A percentile compares a stretch with the other conserved stretches of the same genome.
Evolutionary conservation across 2,888 invertebrate genomes (phyloP).

Genomic region (Noctua janthina): DNA sequence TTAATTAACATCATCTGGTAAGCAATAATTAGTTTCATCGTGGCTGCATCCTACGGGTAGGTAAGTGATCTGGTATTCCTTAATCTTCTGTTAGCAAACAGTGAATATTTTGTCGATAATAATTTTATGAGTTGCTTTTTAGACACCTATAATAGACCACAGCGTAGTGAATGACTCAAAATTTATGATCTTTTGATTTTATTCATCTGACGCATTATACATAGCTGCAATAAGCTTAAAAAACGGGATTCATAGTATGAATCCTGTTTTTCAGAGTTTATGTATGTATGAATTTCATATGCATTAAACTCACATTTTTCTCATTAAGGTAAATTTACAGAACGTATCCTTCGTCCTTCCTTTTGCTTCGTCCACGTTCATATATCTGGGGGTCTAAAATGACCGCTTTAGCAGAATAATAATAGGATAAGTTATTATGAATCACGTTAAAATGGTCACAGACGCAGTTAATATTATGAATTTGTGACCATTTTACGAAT

Average conservation of each 20-base stretch:
- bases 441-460: too few relatives aligned
- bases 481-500: too few relatives aligned
- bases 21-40: conserved; percentile 22
- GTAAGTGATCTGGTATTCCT: not conserved
- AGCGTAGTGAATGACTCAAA: not conserved
- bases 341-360: not conserved
- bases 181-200: not conserved
- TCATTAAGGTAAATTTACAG: not conserved
- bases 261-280: too few relatives aligned
- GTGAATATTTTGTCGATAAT: not conserved
- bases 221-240: not conserved
- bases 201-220: not conserved
- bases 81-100: not conserved
- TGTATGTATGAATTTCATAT: too few relatives aligned
- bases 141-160: not conserved
- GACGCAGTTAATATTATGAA: too few relatives aligned
- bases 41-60: not conserved
- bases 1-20: conserved; percentile 39
- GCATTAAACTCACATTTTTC: not conserved
- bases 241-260: not conserved
- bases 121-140: not conserved
- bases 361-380: not conserved
- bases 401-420: too few relatives aligned
- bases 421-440: too few relatives aligned
- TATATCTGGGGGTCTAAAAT: not conserved